Base-by-base conservation (phyloP, 1,140 invertebrate genomes). In the Atta colombica region DNA sequence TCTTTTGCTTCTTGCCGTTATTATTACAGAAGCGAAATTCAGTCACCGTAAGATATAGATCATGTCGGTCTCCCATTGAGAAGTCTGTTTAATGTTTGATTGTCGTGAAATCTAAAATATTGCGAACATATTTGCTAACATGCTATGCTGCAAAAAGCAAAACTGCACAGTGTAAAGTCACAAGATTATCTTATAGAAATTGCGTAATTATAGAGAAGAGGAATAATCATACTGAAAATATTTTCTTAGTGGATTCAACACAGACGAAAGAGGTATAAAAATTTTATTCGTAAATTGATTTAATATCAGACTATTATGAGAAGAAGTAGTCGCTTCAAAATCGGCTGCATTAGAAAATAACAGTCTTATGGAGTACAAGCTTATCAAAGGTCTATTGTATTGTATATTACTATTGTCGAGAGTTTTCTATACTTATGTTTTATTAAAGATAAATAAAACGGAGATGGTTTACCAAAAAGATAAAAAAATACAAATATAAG, bases 71-170 rank as follows among this genome's bases (percentile, higher is more conserved):
- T 10, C 39, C 3, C 14, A 60, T 82, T 25, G n/a, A 61, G 12
- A 82, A 82, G 72, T 82, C 55, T 8, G 31, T 82, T 82, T 82
- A 61, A 72, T 18, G 31, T 58, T 69, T 12, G 35, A 66, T 66
- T 58, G 14, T 35, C 14, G 14, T 39, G n/a, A 6, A 60, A 61
- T 25, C 21, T 21, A 45, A 65, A n/a, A 31, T 31, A 31, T 4
- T 25, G 6, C 3, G 8, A 12, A 28, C 10, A 25, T 45, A 10
- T 49, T 68, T 45, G 35, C 3, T n/a, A n/a, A 5, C 8, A 35
- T 21, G 18, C 21, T 66, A 51, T 7, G 39, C 28, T 3, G 31
- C 53, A 60, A 16, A 35, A 10, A 60, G n/a, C 55, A 61, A 21
- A 45, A 14, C 1, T 1, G 4, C 16, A 25, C 45, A 35, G 74